phyloP scores from a whole-genome alignment of 2,797 vertebrate genomes.

The Discoglossus pictus region DNA sequence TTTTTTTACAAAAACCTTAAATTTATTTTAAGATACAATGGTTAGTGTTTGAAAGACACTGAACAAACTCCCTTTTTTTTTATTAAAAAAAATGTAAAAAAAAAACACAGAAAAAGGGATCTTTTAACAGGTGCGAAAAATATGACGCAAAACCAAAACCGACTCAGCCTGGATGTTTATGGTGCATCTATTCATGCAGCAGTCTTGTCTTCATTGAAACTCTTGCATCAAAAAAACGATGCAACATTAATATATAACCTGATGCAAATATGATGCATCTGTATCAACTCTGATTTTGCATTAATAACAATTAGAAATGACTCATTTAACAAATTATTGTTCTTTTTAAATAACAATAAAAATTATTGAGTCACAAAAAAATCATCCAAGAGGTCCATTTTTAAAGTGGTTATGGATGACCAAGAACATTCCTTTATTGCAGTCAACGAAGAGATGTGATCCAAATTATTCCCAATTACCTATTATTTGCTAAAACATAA shows the following conservation, averaged over 20 bases:
- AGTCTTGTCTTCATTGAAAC: conserved; percentile 26
- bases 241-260: conserved; percentile 21
- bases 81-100: too few relatives aligned
- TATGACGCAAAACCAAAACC: conserved; percentile 26
- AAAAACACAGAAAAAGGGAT: conserved; percentile 4
- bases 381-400: conserved; percentile 66
- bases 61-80: conserved; percentile 71
- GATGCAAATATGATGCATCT: conserved; percentile 28
- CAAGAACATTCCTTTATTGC: conserved; percentile 58
- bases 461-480: conserved; percentile 50
- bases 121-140: conserved; percentile 12
- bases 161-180: conserved; percentile 9
- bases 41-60: conserved; percentile 68
- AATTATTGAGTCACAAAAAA: conserved; percentile 40
- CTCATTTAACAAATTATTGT: conserved; percentile 70
- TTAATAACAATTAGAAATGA: conserved; percentile 29
- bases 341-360: conserved; percentile 58
- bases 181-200: conserved; percentile 41
- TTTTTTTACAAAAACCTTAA: conserved; percentile 70
- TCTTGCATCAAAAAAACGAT: conserved; percentile 48
- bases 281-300: conserved; percentile 33
- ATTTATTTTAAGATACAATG: conserved; percentile 67
- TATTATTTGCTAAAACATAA: conserved; percentile 37
- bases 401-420: conserved; percentile 60
- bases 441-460: conserved; percentile 53